Percentiles rank a stretch among this genome's conserved stretches.
These are phyloP conservation scores for Pica pica DNA, from an alignment of 2,113 vertebrate genomes.

Conservation along the genomic window DNA sequence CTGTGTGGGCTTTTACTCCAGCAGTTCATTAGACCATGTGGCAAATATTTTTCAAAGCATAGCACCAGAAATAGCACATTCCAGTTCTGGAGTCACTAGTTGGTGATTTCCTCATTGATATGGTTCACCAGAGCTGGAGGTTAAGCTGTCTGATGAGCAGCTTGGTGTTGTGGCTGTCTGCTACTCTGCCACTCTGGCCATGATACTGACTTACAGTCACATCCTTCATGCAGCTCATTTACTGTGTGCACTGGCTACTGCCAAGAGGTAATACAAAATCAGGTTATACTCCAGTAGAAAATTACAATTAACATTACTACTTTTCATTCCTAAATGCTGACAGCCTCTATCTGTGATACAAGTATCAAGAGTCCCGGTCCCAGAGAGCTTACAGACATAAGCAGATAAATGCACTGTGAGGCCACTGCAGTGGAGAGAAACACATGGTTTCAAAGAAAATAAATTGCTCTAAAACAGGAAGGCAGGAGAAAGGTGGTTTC, in stretches of 20 bases:
- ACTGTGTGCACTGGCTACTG: neutral
- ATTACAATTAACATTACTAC: neutral
- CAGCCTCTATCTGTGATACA: neutral
- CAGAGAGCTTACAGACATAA: neutral
- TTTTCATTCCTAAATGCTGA: conserved; percentile 6
- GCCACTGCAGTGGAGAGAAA: neutral
- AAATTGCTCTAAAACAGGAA: conserved; percentile 40
- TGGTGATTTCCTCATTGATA: neutral
- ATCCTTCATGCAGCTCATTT: conserved; percentile 14
- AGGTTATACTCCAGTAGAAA: conserved; percentile 31
- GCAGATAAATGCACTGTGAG: neutral
- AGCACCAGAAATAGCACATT: neutral
- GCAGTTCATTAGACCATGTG: neutral
- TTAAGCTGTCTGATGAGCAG: neutral
- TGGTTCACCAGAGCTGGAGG: neutral
- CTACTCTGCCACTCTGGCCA: neutral
- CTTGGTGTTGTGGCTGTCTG: neutral
- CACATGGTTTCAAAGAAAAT: conserved; percentile 17
- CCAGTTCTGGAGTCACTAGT: neutral
- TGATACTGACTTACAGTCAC: neutral
- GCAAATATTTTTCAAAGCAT: neutral
- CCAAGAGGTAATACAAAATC: conserved; percentile 36
- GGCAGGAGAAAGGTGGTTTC: conserved; percentile 44
- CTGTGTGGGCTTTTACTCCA: neutral
- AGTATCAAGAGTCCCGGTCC: neutral